Evolutionary conservation across 2,888 invertebrate species (phyloP), one percentile per base, ranked within the genome.

Genomic region (Lacanobia oleracea): DNA sequence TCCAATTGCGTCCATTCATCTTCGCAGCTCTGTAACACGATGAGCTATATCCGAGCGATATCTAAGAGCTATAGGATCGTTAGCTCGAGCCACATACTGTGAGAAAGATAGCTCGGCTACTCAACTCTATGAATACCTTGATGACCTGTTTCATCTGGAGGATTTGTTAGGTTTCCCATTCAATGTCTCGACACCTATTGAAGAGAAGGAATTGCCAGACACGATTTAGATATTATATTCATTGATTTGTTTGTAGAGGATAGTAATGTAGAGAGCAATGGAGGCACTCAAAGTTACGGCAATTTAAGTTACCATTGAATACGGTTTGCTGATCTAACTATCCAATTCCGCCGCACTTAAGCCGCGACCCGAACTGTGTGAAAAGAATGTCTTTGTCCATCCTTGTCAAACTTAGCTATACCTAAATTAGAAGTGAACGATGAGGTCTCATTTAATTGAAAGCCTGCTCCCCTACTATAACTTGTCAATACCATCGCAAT

Each of bases 81-180:
- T 79, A 72, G 64, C 64, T 57, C 0, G 14, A 71, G 72, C 81
- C 81, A 43, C 80, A 80, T 77, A 81, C 82, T 80, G 80, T 45
- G 80, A 74, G 80, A 80, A 40, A 64, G 64, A 80, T 80, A 45
- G 67, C 54, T 33, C 6, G 54, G 57, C 53, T 61, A n/a, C 48
- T n/a, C n/a, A 59, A 51, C 54, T 50, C 64, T 50, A 56, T 51
- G 27, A 69, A 62, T 75, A 69, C 51, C n/a, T 51, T 59, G 57
- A 76, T 33, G 67, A 53, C 40, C 59, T 21, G 67, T 33, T 71
- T 57, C 67, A 61, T 71, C 43, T 54, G 45, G 33, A 50, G 33
- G 56, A 73, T 56, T 57, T 64, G 37, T 66, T 40, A 4, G 50
- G 67, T 14, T 51, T 43, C 23, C 54, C 43, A 72, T 81, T 68